phyloP scores from a whole-genome alignment of 2,888 invertebrate genomes.

The Troglohyphantes excavatus region DNA sequence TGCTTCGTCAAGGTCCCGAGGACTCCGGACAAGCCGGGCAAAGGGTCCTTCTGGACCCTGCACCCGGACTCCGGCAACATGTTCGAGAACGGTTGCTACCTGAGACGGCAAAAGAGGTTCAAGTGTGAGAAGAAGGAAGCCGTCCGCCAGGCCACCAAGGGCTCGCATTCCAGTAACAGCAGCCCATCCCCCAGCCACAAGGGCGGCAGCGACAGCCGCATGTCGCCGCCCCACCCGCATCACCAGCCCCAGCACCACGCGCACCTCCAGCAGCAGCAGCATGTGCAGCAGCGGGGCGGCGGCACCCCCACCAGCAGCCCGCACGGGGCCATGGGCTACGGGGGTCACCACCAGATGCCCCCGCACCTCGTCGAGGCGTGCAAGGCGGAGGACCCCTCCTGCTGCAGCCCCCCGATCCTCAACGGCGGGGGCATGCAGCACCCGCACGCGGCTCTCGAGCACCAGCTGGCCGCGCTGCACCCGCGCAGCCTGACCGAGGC shows the following conservation, averaged over 20 bases:
- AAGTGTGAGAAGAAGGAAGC: slow-evolving; percentile 94
- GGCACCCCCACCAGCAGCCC: slow-evolving; percentile 74
- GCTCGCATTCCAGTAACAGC: slow-evolving; percentile 73
- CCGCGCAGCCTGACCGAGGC: slow-evolving; percentile 87
- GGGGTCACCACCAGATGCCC: slow-evolving; percentile 45
- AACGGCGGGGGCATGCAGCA: slow-evolving; percentile 72
- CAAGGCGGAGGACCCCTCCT: slow-evolving; percentile 73
- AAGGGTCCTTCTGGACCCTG: slow-evolving; percentile 99
- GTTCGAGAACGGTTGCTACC: slow-evolving; percentile 99
- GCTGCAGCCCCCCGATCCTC: slow-evolving; percentile 67
- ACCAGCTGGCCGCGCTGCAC: slow-evolving; percentile 80
- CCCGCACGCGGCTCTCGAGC: slow-evolving; percentile 72
- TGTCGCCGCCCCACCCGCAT: slow-evolving; percentile 76
- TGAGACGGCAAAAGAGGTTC: slow-evolving; percentile 98
- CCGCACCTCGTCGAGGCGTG: slow-evolving; percentile 67
- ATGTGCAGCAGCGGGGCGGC: slow-evolving; percentile 42
- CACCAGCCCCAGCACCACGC: slow-evolving; percentile 79
- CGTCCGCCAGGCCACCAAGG: slow-evolving; percentile 63
- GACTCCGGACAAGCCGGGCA: slow-evolving; percentile 98
- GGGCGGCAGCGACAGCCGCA: slow-evolving; percentile 68
- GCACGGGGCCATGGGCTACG: slow-evolving; percentile 25
- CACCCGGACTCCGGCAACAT: slow-evolving; percentile 99
- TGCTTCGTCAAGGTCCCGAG: slow-evolving; percentile 97
- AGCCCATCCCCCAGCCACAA: slow-evolving; percentile 82
- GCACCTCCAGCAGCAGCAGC: slow-evolving; percentile 52